Base-by-base conservation (phyloP, 2,797 vertebrate genomes). In the Danio choprae region DNA sequence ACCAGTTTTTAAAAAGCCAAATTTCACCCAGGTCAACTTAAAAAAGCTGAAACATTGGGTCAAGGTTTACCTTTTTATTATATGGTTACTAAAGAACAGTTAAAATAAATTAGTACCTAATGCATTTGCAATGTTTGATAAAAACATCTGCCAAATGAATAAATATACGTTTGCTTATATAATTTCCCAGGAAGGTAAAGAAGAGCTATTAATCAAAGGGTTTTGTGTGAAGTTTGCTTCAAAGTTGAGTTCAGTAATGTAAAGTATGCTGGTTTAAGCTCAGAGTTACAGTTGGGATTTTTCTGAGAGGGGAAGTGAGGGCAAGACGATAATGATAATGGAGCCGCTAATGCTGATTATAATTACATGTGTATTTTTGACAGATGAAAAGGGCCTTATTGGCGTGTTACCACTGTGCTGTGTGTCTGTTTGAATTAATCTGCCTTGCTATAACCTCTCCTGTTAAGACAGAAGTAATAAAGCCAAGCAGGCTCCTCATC, bases 301-400 rank as follows among this genome's bases (percentile, higher is more conserved):
- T 46, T 62, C 53, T 41, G 56, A 71, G 18, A 43, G 59, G 16
- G 56, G 44, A 40, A 20, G 44, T 46, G 50, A 77, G 56, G 68
- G 12, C 6, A 44, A 55, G 53, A 59, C 74, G 4, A 69, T 84
- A 82, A 87, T 84, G 81, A 85, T 83, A 82, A 87, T 83, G 72
- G 48, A 83, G 77, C 84, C 65, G 41, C 60, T 85, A 84, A 86
- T 40, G 71, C 44, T 86, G 81, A 87, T 87, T 86, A 68, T 83
- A 86, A 86, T 87, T 81, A 75, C 79, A 81, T 79, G 72, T 81
- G 83, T 81, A 59, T 74, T 79, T 81, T 22, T 58, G 58, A 58
- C 22, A 64, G 38, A 62, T 71, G 50, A 56, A 74, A 50, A 41
- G 29, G 40, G n/a, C 38, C 44, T 62, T 20, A 60, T 20, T 59